Evolutionary conservation across 2,797 vertebrate species (phyloP).

Genomic region (Sebastes elongatus): DNA sequence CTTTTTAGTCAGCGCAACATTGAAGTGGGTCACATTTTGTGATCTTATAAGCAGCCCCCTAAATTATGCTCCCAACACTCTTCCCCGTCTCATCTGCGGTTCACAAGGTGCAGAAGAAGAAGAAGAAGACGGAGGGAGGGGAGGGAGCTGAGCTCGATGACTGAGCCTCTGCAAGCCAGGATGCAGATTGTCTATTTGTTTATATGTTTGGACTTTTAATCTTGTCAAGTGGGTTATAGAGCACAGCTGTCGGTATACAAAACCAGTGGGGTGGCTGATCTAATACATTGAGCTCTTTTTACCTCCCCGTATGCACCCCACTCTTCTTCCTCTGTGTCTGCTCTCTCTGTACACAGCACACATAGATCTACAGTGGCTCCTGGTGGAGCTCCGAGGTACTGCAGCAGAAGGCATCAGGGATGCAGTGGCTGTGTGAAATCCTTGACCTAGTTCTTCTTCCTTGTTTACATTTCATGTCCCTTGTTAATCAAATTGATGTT

Average conservation of each 20-base stretch:
- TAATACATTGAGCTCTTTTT: constrained; percentile 70
- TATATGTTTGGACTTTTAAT: constrained; percentile 81
- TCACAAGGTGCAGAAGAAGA: constrained; percentile 52
- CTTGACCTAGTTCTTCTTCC: constrained; percentile 72
- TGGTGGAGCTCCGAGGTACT: constrained; percentile 67
- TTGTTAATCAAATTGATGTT: constrained; percentile 62
- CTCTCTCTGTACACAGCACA: not conserved
- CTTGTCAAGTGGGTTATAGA: constrained; percentile 80
- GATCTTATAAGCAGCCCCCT: constrained; percentile 62
- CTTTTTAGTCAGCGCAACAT: constrained; percentile 44
- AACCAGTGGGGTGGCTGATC: constrained; percentile 76
- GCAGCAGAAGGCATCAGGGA: constrained; percentile 8
- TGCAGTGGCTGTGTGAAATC: constrained; percentile 52
- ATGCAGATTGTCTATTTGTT: constrained; percentile 80
- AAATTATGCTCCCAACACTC: constrained; percentile 58
- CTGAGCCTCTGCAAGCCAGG: constrained; percentile 51
- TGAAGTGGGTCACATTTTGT: constrained; percentile 75
- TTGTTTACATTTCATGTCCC: constrained; percentile 14
- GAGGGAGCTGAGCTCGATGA: constrained; percentile 28
- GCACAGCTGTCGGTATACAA: constrained; percentile 79
- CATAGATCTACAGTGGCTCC: constrained; percentile 80
- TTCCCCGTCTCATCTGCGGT: constrained; percentile 48
- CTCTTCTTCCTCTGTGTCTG: constrained; percentile 12
- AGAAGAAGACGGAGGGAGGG: constrained; percentile 18
- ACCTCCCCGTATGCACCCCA: constrained; percentile 41